Evolutionary conservation across 2,113 vertebrate genomes (phyloP), one percentile per base, ranked within the genome.

Genomic region (Verasper variegatus): DNA sequence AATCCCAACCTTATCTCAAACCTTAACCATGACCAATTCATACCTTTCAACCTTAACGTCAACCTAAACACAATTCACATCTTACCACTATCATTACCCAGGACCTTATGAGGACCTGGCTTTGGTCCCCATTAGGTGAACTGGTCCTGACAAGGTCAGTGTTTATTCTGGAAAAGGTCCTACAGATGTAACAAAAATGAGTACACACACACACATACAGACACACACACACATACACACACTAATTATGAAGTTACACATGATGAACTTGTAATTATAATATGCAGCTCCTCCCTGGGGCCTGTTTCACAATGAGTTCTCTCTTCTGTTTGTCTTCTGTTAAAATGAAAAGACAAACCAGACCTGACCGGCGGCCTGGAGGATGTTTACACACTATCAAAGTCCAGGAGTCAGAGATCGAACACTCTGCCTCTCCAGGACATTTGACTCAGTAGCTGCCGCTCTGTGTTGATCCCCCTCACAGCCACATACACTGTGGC

Each of bases 321-420:
- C 20, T 69, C 5, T 45, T 64, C 27, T 77, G 20, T 69, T 26
- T 24, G 31, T 24, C 27, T 20, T 5, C 20, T 40, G 62, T 62
- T 17, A 72, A 49, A 80, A 59, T 74, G 47, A 67, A 75, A 71
- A 67, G 4, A 13, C 8, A 7, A 47, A 42, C n/a, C 18, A 10
- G 13, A 35, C 3, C 9, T 9, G 18, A 21, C 31, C 0, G 0
- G 3, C 0, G 4, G 4, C 49, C 57, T 26, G 31, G 12, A 65
- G 26, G 57, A 18, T 74, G 68, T 86, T 85, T 67, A 80, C 84
- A 66, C 73, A 52, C 23, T 59, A 80, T 86, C 83, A 62, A 77
- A 81, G 88, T 88, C 63, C 71, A 84, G 67, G 85, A 78, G 69
- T 82, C 71, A 78, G 51, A 69, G 66, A 74, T 83, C 63, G 62